phyloP scores from a whole-genome alignment of 1,140 invertebrate species.

The Apolygus lucorum region DNA sequence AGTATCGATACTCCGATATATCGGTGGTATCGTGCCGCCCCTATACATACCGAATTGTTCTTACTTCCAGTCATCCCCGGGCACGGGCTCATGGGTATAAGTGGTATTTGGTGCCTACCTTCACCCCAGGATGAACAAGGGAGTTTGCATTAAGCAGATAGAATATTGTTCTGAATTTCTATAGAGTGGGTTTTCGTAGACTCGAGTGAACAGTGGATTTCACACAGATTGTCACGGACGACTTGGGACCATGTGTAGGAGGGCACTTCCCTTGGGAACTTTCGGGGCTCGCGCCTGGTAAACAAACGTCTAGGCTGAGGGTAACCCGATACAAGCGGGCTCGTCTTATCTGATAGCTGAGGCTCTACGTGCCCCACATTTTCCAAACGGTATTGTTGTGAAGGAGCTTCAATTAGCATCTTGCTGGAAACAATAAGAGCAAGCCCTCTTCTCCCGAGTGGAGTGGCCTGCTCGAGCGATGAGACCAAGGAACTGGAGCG shows the following conservation, averaged over 20 bases:
- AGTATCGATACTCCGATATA: too few species aligned
- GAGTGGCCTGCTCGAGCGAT: background rate
- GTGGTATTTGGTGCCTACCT: too few species aligned
- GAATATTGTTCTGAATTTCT: background rate
- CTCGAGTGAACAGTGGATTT: background rate
- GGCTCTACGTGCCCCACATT: conserved; percentile 5
- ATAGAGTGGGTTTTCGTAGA: background rate
- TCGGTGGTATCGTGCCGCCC: too few species aligned
- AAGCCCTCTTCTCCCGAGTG: background rate
- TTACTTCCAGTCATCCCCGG: too few species aligned
- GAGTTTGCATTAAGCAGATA: too few species aligned
- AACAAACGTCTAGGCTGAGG: background rate
- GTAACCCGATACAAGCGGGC: conserved; percentile 14
- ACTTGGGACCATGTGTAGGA: background rate
- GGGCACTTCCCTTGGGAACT: conserved; percentile 14
- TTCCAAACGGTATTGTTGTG: conserved; percentile 16
- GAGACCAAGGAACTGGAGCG: background rate
- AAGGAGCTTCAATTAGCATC: conserved; percentile 16
- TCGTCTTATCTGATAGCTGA: conserved; percentile 7
- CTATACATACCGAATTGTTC: too few species aligned
- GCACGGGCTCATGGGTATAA: too few species aligned
- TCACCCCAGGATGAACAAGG: too few species aligned
- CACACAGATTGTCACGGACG: background rate
- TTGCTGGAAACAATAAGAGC: conserved; percentile 14
- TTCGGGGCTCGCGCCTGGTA: conserved; percentile 7